phyloP scores from a whole-genome alignment of 1,140 invertebrate species.

The Platorchestia sp. region DNA sequence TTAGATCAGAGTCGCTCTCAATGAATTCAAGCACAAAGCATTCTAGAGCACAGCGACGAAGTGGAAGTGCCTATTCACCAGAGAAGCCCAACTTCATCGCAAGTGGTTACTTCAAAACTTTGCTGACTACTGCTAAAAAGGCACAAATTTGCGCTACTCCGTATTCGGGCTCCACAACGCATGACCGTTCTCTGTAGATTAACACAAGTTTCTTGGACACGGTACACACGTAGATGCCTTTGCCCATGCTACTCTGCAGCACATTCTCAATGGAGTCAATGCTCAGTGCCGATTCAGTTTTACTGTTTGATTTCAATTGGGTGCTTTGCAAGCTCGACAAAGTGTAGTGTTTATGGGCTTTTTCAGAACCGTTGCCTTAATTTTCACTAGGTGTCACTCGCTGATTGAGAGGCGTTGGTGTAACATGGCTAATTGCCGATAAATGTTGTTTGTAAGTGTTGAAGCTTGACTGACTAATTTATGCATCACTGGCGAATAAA shows the following conservation, averaged over 20 bases:
- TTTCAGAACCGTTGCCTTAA: not conserved
- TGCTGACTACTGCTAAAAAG: not conserved
- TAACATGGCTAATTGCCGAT: not conserved
- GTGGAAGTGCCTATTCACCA: no score
- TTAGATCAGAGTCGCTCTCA: no score
- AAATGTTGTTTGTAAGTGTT: not conserved
- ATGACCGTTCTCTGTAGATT: no score
- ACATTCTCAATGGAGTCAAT: not conserved
- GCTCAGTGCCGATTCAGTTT: no score
- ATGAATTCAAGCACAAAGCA: no score
- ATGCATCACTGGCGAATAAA: not conserved
- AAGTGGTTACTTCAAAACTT: not conserved
- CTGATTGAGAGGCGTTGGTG: not conserved
- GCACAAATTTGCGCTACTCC: not conserved
- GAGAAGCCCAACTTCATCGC: no score
- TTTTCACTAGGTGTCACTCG: not conserved
- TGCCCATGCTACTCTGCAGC: not conserved
- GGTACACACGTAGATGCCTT: no score
- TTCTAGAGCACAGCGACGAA: no score
- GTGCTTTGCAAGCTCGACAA: not conserved
- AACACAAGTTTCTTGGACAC: no score
- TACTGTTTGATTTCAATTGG: not conserved
- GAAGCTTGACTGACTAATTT: not conserved
- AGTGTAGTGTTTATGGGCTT: not conserved
- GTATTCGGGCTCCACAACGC: no score